Conservation (phyloP, 1,140 invertebrate genomes). For the Goniozus legneri region DNA sequence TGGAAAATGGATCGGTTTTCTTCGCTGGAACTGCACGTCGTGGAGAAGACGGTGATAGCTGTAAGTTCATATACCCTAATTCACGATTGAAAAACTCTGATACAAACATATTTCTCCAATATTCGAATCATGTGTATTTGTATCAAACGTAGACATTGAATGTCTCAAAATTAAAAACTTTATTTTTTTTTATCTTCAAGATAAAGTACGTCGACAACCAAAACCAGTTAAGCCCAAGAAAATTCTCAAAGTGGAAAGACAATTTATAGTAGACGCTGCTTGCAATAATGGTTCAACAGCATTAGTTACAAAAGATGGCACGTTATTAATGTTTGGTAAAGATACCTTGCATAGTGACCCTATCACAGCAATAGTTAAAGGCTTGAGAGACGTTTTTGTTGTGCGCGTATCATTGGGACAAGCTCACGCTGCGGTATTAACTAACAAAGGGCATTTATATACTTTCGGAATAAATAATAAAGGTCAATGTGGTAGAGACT, state of each 20-base stretch:
- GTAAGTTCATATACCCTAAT: constrained; percentile 33
- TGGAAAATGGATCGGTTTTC: constrained; percentile 85
- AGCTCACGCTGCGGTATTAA: constrained; percentile 88
- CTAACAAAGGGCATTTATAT: constrained; percentile 85
- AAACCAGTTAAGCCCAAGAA: constrained; percentile 91
- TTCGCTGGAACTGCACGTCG: constrained; percentile 86
- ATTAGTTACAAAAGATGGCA: constrained; percentile 83
- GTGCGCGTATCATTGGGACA: constrained; percentile 88
- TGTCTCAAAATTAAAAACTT: too few species aligned
- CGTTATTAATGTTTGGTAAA: constrained; percentile 92
- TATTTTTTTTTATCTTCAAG: constrained; percentile 39
- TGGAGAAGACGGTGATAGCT: constrained; percentile 88
- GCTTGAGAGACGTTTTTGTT: constrained; percentile 78
- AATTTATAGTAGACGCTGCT: constrained; percentile 76
- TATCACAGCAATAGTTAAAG: constrained; percentile 65
- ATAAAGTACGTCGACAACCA: constrained; percentile 76
- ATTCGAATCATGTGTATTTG: neutral
- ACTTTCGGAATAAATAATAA: constrained; percentile 98
- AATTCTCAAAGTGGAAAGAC: constrained; percentile 85
- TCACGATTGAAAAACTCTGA: neutral
- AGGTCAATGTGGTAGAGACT: constrained; percentile 93
- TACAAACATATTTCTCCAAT: neutral
- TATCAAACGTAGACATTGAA: too few species aligned
- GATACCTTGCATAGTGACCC: constrained; percentile 87
- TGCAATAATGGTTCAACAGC: constrained; percentile 95